A percentile compares a stretch with the other conserved stretches of the same genome.
phyloP scores from a whole-genome alignment of 2,797 vertebrate species.

The Lepilemur ruficaudatus region DNA sequence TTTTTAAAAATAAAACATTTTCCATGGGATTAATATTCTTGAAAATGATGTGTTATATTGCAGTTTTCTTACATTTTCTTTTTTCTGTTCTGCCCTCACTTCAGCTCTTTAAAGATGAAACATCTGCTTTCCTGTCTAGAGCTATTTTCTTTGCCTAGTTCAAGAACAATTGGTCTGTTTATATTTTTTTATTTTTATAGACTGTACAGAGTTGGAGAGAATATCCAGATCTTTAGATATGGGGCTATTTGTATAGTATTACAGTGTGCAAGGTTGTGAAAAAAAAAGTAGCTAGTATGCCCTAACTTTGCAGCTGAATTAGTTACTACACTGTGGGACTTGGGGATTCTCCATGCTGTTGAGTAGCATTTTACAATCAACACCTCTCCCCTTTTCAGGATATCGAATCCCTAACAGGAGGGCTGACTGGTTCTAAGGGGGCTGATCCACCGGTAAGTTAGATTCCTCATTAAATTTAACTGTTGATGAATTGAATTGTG shows the following conservation, averaged over 20 bases:
- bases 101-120: background rate
- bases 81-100: background rate
- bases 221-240: background rate
- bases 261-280: background rate
- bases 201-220: background rate
- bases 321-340: background rate
- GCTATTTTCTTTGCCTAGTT: constrained; percentile 18
- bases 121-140: background rate
- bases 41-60: background rate
- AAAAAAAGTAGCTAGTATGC: background rate
- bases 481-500: constrained; percentile 10
- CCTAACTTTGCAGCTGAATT: background rate
- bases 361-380: constrained; percentile 65
- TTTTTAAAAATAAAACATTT: background rate
- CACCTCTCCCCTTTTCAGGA: constrained; percentile 75
- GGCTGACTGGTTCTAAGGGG: constrained; percentile 78
- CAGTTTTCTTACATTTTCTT: background rate
- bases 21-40: background rate
- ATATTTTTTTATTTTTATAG: background rate
- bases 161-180: background rate
- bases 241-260: background rate
- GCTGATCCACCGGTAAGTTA: constrained; percentile 80
- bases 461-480: constrained; percentile 60
- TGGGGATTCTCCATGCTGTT: constrained; percentile 24
- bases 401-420: constrained; percentile 78